phyloP scores from a whole-genome alignment of 1,140 invertebrate species.

The Chironomus tepperi region DNA sequence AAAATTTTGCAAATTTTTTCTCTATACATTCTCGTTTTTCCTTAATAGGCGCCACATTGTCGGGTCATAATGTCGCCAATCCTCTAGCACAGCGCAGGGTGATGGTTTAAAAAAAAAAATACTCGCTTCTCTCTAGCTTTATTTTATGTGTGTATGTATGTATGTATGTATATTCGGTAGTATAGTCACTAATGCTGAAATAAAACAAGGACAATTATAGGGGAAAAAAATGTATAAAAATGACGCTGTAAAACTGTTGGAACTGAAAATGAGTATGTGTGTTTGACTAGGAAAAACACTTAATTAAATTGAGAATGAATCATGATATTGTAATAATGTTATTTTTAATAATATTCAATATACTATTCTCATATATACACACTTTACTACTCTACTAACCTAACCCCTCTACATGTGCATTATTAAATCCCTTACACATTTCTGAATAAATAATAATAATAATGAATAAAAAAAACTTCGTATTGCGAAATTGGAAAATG shows the following conservation, averaged over 20 bases:
- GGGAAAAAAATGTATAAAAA: background rate
- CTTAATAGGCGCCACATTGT: slow-evolving; percentile 11
- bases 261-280: slow-evolving; percentile 5
- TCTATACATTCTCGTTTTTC: background rate
- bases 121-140: background rate
- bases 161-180: background rate
- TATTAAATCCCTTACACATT: too few species aligned
- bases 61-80: background rate
- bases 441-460: too few species aligned
- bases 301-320: slow-evolving; percentile 24
- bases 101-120: background rate
- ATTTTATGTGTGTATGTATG: background rate
- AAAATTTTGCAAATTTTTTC: background rate
- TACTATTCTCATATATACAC: background rate
- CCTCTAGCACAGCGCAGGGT: background rate
- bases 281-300: background rate
- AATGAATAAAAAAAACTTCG: too few species aligned
- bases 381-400: background rate
- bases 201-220: background rate
- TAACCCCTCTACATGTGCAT: too few species aligned
- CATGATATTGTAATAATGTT: slow-evolving; percentile 19
- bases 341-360: background rate
- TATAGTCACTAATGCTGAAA: background rate
- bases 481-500: too few species aligned
- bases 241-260: background rate